Base-by-base conservation (phyloP, 1,140 invertebrate species). In the Macrotrachela quadricornifera region DNA sequence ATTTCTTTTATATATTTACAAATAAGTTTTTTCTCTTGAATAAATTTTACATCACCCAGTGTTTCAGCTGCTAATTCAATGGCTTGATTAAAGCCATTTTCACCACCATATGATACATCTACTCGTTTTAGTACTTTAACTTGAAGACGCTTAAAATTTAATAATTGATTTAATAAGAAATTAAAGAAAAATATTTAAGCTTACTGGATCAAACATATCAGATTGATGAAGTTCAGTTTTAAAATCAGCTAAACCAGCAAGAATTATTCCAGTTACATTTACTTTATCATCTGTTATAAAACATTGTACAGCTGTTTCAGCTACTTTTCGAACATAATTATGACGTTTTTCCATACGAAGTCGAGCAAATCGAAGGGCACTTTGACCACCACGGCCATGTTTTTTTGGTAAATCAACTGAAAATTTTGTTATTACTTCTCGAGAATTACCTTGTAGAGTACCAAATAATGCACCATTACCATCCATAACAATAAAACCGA, bases 401-500 rank as follows among this genome's bases (percentile, higher is more conserved):
- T 99, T 99, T 74, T 99, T 99, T 4, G 94, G 94, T 64, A 99
- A 74, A 71, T 99, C 94, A 6, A 99, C 94, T 17, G 87, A 94
- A 66, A 99, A 99, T 74, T 97, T 97, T 71, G 96, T 90, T 46
- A 99, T 40, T 16, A 97, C 86, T 74, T 90, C 85, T 60, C 84
- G 70, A 13, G 84, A 83, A 62, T 86, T 85, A 51, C 80, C 80
- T 65, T 94, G 90, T n/a, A 99, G 74, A 8, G 94, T 97, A 65
- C 94, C 94, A 73, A 99, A 99, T 40, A 99, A 74, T 16, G 90
- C 87, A 46, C 94, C 92, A 69, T 97, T 99, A 79, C 94, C 94
- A 72, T 99, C 94, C 91, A 99, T 99, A 18, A 99, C 85, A 65
- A 99, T 97, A 65, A 99, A 99, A 44, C 92, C 94, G 73, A 99